Conservation (phyloP, 2,888 invertebrate genomes). For the Hyposoter didymator region DNA sequence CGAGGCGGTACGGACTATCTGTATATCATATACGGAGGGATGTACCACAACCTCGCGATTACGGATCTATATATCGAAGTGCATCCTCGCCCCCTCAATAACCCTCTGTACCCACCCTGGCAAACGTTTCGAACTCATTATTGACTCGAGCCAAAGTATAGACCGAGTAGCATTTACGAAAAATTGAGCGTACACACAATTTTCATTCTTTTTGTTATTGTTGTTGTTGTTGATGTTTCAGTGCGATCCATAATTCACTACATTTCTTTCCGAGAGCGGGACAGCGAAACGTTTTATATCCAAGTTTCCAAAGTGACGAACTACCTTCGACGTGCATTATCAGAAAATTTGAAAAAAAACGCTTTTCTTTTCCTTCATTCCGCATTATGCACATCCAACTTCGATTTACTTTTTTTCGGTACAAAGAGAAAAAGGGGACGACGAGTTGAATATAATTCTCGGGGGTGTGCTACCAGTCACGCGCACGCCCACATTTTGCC, state of each 20-base stretch:
- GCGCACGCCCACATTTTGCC: constrained; percentile 75
- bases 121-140: constrained; percentile 59
- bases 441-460: constrained; percentile 65
- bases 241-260: constrained; percentile 8
- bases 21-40: constrained; percentile 42
- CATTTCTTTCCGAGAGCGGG: constrained; percentile 23
- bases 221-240: constrained; percentile 10
- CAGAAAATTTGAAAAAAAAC: constrained; percentile 3
- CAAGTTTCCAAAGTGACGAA: constrained; percentile 15
- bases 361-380: neutral
- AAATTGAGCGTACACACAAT: constrained; percentile 28
- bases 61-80: constrained; percentile 58
- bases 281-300: constrained; percentile 27
- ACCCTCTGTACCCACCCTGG: constrained; percentile 43
- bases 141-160: constrained; percentile 60
- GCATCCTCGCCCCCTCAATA: constrained; percentile 53
- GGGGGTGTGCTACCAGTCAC: constrained; percentile 68
- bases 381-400: constrained; percentile 3
- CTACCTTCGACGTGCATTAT: constrained; percentile 3
- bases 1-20: constrained; percentile 12
- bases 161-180: constrained; percentile 33
- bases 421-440: constrained; percentile 13
- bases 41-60: constrained; percentile 59
- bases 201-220: constrained; percentile 25
- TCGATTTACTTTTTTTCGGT: constrained; percentile 50